phyloP scores from a whole-genome alignment of 2,888 invertebrate genomes.

The Amphipyra tragopoginis region DNA sequence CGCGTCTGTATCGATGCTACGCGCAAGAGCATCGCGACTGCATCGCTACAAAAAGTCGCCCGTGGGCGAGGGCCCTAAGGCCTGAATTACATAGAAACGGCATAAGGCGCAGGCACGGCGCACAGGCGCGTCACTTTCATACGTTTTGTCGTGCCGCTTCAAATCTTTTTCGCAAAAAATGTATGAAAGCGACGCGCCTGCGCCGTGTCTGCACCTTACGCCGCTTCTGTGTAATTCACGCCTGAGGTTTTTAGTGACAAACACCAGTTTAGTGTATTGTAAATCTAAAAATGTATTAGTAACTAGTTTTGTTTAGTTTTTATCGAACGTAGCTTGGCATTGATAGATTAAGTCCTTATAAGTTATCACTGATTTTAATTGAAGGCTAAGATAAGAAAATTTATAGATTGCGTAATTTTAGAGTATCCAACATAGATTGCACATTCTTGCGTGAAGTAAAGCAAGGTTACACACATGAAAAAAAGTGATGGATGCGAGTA shows the following conservation, averaged over 20 bases:
- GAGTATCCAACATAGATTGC: not conserved
- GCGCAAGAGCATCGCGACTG: too few relatives aligned
- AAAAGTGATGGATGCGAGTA: conserved; percentile 27
- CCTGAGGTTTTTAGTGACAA: conserved; percentile 6
- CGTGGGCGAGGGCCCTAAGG: too few relatives aligned
- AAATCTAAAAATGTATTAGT: not conserved
- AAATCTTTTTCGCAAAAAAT: too few relatives aligned
- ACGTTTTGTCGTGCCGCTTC: too few relatives aligned
- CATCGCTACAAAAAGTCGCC: too few relatives aligned
- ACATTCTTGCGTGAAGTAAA: conserved; percentile 27
- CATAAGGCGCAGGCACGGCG: too few relatives aligned
- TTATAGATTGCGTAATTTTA: not conserved
- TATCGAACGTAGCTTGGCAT: conserved; percentile 17
- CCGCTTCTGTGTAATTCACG: too few relatives aligned
- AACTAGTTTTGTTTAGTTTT: conserved; percentile 12
- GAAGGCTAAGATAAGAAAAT: conserved; percentile 27
- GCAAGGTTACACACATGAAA: conserved; percentile 33
- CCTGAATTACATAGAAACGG: too few relatives aligned
- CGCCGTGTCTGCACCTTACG: too few relatives aligned
- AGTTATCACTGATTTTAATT: conserved; percentile 34
- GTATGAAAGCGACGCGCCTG: too few relatives aligned
- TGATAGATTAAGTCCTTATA: conserved; percentile 23
- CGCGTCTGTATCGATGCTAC: too few relatives aligned
- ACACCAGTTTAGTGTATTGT: not conserved
- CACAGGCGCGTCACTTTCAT: too few relatives aligned